Evolutionary conservation across 2,113 vertebrate species (phyloP).

Genomic region (Paedocypris sp.): DNA sequence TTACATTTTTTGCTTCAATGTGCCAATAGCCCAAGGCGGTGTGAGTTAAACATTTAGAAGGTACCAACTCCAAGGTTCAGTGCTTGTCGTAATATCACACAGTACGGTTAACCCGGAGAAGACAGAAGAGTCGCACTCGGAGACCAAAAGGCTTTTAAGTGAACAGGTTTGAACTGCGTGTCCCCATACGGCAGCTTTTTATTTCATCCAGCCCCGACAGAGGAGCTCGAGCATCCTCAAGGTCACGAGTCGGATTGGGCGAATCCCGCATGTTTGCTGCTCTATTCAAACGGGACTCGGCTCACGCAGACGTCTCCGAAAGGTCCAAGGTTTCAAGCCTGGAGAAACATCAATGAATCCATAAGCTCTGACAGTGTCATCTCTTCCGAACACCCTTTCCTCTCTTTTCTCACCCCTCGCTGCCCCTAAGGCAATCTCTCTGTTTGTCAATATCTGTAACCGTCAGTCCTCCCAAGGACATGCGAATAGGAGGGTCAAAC

Average conservation of each 20-base stretch:
- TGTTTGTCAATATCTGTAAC: conserved; percentile 32
- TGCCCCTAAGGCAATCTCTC: not conserved
- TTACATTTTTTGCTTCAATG: conserved; percentile 28
- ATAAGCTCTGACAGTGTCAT: conserved; percentile 21
- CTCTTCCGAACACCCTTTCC: conserved; percentile 12
- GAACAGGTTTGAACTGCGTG: too few species aligned
- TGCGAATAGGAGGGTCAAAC: conserved; percentile 20
- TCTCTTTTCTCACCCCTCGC: not conserved
- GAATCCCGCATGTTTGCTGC: not conserved
- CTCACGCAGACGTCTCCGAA: not conserved
- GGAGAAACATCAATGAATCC: not conserved
- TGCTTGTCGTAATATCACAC: conserved; percentile 24
- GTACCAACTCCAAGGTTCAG: conserved; percentile 31
- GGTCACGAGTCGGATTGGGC: not conserved
- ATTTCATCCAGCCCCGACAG: not conserved
- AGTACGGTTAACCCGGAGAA: not conserved
- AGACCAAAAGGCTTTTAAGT: not conserved
- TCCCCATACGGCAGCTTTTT: too few species aligned
- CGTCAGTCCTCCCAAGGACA: conserved; percentile 36
- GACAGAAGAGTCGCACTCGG: not conserved
- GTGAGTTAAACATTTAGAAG: conserved; percentile 32
- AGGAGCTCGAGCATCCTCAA: not conserved
- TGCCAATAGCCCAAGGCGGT: conserved; percentile 17
- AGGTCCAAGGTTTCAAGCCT: not conserved
- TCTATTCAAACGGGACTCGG: not conserved